These are phyloP conservation scores for Nomada lathburiana DNA, from an alignment of 2,888 invertebrate species.

Conservation along the genomic window DNA sequence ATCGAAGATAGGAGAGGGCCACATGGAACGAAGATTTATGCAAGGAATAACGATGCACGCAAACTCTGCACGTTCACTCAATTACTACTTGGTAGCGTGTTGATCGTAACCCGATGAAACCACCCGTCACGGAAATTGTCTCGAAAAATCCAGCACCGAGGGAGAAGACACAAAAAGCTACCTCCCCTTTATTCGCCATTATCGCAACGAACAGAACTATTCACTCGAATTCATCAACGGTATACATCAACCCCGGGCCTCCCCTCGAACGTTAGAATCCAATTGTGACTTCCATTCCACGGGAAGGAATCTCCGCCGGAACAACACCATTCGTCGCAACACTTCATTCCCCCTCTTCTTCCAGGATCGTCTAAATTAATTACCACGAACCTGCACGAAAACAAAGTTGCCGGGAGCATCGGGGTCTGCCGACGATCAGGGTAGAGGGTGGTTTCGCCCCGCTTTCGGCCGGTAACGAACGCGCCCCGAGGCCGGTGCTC, in stretches of 20 bases:
- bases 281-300: background rate
- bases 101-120: background rate
- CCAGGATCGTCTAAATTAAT: slow-evolving; percentile 21
- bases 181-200: no score
- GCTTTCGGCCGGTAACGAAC: slow-evolving; percentile 33
- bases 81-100: background rate
- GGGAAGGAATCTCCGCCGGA: background rate
- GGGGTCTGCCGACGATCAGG: slow-evolving; percentile 4
- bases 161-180: no score
- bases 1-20: slow-evolving; percentile 43
- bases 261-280: no score
- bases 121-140: background rate
- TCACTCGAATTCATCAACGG: no score
- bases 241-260: no score
- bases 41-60: background rate
- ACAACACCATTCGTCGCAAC: background rate
- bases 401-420: slow-evolving; percentile 19
- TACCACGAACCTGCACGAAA: slow-evolving; percentile 20
- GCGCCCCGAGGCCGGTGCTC: slow-evolving; percentile 42
- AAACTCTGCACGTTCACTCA: background rate
- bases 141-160: background rate
- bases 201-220: no score
- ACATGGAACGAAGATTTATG: slow-evolving; percentile 31
- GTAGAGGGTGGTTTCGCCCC: slow-evolving; percentile 24
- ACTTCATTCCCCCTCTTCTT: background rate